A percentile compares a stretch with the other conserved stretches of the same genome.
Evolutionary conservation across 2,113 vertebrate genomes (phyloP).

Genomic region (Prionailurus bengalensis): DNA sequence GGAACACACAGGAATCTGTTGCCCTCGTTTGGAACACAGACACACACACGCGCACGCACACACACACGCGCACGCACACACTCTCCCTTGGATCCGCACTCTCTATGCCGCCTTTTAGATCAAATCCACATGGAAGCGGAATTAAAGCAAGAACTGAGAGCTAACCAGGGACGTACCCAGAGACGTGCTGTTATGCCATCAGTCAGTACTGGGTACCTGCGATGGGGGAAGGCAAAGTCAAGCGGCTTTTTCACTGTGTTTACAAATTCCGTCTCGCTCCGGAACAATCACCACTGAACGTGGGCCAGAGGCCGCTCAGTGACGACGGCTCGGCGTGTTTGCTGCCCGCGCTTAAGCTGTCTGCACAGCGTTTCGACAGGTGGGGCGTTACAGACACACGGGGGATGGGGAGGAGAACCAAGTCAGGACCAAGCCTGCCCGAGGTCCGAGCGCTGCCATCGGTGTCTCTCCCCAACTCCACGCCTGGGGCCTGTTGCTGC

Average conservation of each 20-base stretch:
- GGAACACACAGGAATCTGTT: constrained; percentile 85
- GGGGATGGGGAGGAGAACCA: too few relatives aligned
- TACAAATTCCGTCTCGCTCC: background rate
- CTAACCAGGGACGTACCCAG: background rate
- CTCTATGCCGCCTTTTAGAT: background rate
- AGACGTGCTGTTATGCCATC: fast-evolving
- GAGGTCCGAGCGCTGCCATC: background rate
- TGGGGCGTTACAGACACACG: fast-evolving
- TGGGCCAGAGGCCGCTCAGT: background rate
- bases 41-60: fast-evolving
- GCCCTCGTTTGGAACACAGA: constrained; percentile 74
- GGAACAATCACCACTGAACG: fast-evolving
- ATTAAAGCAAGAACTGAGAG: background rate
- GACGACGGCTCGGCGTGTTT: fast-evolving
- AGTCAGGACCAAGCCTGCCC: background rate
- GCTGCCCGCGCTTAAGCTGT: too few relatives aligned
- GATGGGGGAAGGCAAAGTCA: background rate
- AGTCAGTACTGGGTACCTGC: background rate
- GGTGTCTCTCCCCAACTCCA: background rate
- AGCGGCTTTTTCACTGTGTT: fast-evolving
- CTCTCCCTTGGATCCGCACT: background rate
- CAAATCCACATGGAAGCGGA: background rate
- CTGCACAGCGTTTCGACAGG: background rate
- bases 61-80: background rate
- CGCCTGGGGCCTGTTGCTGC: fast-evolving